These are phyloP conservation scores for Tragelaphus eurycerus DNA, from an alignment of 2,797 vertebrate species.

Conservation along the genomic window DNA sequence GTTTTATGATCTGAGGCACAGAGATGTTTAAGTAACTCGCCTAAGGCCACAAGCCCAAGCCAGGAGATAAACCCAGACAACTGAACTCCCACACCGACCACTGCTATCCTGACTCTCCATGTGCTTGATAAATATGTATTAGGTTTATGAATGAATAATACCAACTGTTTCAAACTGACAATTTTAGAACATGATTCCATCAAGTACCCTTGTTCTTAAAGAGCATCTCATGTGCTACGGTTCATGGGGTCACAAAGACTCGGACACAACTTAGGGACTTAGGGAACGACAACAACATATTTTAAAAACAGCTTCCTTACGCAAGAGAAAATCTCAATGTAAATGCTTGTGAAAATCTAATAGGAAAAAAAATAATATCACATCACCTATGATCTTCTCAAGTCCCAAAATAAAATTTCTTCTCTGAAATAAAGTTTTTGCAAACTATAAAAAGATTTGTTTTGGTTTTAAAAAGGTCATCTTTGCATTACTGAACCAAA, in stretches of 20 bases:
- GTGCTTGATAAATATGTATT: neutral
- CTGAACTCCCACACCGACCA: neutral
- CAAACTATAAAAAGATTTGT: constrained; percentile 27
- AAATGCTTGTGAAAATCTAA: constrained; percentile 42
- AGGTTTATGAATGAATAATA: constrained; percentile 6
- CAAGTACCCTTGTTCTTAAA: neutral
- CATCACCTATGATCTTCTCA: constrained; percentile 30
- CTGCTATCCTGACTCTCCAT: neutral
- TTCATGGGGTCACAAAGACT: neutral
- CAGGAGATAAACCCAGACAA: neutral
- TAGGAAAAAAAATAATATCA: neutral
- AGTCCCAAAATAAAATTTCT: constrained; percentile 42
- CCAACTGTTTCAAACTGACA: constrained; percentile 24
- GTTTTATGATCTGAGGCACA: neutral
- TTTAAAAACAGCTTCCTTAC: constrained; percentile 41
- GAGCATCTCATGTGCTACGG: neutral
- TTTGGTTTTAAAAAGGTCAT: constrained; percentile 35
- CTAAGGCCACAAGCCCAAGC: neutral
- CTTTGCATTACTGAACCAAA: constrained; percentile 30
- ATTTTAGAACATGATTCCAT: neutral
- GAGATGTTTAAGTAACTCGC: neutral
- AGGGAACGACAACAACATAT: neutral
- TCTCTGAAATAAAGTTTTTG: constrained; percentile 53
- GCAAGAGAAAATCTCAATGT: constrained; percentile 28
- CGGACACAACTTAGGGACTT: neutral